phyloP scores from a whole-genome alignment of 2,888 invertebrate genomes.

The Patella pellucida region DNA sequence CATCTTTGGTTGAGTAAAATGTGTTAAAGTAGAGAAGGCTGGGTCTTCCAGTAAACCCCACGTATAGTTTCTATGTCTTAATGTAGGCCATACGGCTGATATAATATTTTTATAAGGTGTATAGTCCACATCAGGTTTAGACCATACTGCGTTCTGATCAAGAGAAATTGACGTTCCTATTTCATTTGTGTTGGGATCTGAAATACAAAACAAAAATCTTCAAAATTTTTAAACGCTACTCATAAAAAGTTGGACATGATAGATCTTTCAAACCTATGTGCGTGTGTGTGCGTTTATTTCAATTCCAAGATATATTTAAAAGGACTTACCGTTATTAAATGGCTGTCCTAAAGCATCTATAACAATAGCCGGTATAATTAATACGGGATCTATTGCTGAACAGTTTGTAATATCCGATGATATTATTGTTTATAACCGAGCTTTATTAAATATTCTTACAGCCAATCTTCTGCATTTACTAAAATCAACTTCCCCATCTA shows the following conservation, averaged over 20 bases:
- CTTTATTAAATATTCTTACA: constrained; percentile 38
- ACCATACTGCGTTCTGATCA: constrained; percentile 27
- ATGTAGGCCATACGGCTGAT: constrained; percentile 36
- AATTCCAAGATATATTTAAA: no score
- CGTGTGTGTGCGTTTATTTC: no score
- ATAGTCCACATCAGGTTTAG: constrained; percentile 31
- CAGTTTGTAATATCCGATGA: constrained; percentile 38
- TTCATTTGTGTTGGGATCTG: background rate
- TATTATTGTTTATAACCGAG: constrained; percentile 31
- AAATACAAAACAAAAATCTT: background rate
- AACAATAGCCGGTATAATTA: constrained; percentile 35
- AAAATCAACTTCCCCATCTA: constrained; percentile 32
- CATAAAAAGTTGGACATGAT: no score
- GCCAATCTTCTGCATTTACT: constrained; percentile 36
- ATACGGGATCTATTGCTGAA: constrained; percentile 34
- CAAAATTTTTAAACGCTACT: no score
- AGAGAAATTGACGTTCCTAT: constrained; percentile 20
- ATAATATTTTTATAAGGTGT: constrained; percentile 34
- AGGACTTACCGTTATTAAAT: background rate
- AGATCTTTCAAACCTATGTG: no score
- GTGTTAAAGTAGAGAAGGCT: background rate
- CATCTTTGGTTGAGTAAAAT: constrained; percentile 4
- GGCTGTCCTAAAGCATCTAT: constrained; percentile 36
- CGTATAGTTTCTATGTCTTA: constrained; percentile 29
- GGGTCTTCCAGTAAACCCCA: constrained; percentile 27